Conservation (phyloP, 2,888 invertebrate species). For the Molorchus minor region DNA sequence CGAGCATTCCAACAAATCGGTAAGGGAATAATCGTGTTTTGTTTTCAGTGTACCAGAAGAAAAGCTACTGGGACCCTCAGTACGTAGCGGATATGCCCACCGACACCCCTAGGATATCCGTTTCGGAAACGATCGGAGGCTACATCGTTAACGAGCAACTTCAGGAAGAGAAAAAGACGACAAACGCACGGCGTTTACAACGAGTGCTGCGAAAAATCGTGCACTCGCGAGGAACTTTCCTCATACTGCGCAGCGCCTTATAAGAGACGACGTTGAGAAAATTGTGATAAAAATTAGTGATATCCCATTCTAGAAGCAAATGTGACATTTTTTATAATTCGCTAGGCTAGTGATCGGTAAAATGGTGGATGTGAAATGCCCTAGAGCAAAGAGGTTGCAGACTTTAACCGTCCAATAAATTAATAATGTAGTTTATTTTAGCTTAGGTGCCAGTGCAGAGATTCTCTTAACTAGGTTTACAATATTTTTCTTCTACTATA, state of each 20-base stretch:
- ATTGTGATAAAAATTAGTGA: constrained; percentile 15
- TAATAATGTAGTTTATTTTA: no score
- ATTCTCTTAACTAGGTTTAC: no score
- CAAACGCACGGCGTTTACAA: constrained; percentile 54
- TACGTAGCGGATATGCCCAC: constrained; percentile 46
- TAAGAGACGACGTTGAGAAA: constrained; percentile 27
- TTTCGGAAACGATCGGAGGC: constrained; percentile 47
- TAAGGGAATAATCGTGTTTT: neutral
- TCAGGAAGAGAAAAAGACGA: constrained; percentile 44
- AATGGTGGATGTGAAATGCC: no score
- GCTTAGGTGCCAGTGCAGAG: no score
- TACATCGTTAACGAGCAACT: constrained; percentile 45
- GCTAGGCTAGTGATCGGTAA: no score
- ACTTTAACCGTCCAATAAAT: no score
- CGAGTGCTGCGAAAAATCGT: constrained; percentile 57
- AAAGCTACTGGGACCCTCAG: constrained; percentile 48
- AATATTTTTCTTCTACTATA: no score
- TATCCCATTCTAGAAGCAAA: neutral
- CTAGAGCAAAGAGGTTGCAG: no score
- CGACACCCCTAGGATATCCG: constrained; percentile 38
- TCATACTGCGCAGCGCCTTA: constrained; percentile 50
- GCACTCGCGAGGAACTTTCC: constrained; percentile 52
- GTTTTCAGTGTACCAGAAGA: constrained; percentile 37
- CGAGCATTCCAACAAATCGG: neutral
- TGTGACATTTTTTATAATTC: neutral